Conservation (phyloP, 2,113 vertebrate species). For the Glaucidium brasilianum region DNA sequence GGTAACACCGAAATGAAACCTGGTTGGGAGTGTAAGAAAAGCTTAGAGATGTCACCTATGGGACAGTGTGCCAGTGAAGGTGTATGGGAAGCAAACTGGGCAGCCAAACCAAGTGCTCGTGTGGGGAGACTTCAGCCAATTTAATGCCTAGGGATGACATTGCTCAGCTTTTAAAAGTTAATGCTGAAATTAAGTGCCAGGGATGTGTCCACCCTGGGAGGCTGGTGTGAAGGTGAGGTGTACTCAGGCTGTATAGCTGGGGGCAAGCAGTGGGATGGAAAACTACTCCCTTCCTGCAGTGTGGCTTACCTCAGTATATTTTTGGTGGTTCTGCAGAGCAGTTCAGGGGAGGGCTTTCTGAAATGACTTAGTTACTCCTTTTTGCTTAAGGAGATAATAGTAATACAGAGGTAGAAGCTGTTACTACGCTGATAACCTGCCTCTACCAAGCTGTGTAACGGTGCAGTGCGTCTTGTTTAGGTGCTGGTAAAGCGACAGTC, state of each 20-base stretch:
- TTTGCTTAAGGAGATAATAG: neutral
- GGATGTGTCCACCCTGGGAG: neutral
- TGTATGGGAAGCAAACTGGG: neutral
- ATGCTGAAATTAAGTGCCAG: fast-evolving
- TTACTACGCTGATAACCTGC: fast-evolving
- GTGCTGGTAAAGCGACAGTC: neutral
- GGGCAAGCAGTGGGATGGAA: fast-evolving
- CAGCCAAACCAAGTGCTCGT: neutral
- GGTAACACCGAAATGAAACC: too few species aligned
- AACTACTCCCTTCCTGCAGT: neutral
- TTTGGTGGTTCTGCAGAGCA: neutral
- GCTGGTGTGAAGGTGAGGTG: fast-evolving
- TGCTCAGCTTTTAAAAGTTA: neutral
- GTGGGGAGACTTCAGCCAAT: neutral
- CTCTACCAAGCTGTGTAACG: fast-evolving
- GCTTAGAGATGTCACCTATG: fast-evolving
- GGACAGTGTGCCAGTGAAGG: fast-evolving
- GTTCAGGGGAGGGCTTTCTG: neutral
- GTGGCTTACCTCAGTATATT: fast-evolving
- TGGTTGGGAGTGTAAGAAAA: fast-evolving
- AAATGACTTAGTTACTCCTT: neutral
- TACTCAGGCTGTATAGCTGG: fast-evolving
- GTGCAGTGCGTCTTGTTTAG: neutral
- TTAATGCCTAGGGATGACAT: neutral
- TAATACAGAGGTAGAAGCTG: neutral